These are phyloP conservation scores for Tragelaphus imberbis DNA, from an alignment of 2,113 vertebrate genomes.

Conservation along the genomic window DNA sequence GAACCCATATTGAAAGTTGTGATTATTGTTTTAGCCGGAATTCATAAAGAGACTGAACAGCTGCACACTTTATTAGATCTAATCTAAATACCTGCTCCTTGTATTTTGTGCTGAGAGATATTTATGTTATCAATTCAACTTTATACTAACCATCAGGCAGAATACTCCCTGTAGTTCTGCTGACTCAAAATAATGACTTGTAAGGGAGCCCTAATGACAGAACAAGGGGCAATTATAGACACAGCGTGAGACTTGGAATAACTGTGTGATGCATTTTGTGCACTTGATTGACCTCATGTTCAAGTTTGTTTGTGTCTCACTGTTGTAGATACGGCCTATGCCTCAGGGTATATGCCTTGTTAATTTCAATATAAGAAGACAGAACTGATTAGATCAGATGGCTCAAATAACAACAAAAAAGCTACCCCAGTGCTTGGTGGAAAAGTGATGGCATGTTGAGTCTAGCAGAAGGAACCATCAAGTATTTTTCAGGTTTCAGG, in stretches of 20 bases:
- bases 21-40: slow-evolving; percentile 58
- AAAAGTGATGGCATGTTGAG: slow-evolving; percentile 45
- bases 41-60: slow-evolving; percentile 63
- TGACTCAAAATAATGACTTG: slow-evolving; percentile 84
- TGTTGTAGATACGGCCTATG: slow-evolving; percentile 68
- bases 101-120: slow-evolving; percentile 68
- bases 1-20: slow-evolving; percentile 50
- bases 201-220: slow-evolving; percentile 79
- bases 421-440: background rate
- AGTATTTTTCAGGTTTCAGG: slow-evolving; percentile 37
- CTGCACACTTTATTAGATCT: slow-evolving; percentile 63
- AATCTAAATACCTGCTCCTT: slow-evolving; percentile 73
- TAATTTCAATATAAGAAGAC: slow-evolving; percentile 80
- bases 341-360: slow-evolving; percentile 77
- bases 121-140: slow-evolving; percentile 76
- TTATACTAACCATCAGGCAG: slow-evolving; percentile 72
- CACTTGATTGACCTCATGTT: slow-evolving; percentile 81
- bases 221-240: slow-evolving; percentile 85
- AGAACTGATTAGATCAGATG: slow-evolving; percentile 75
- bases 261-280: slow-evolving; percentile 78
- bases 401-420: slow-evolving; percentile 61
- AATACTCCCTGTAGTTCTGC: slow-evolving; percentile 79
- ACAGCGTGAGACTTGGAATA: slow-evolving; percentile 76
- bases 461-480: slow-evolving; percentile 59
- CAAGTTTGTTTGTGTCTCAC: slow-evolving; percentile 78